These are phyloP conservation scores for Pemphigus obesinymphae DNA, from an alignment of 1,140 invertebrate genomes.

Conservation along the genomic window DNA sequence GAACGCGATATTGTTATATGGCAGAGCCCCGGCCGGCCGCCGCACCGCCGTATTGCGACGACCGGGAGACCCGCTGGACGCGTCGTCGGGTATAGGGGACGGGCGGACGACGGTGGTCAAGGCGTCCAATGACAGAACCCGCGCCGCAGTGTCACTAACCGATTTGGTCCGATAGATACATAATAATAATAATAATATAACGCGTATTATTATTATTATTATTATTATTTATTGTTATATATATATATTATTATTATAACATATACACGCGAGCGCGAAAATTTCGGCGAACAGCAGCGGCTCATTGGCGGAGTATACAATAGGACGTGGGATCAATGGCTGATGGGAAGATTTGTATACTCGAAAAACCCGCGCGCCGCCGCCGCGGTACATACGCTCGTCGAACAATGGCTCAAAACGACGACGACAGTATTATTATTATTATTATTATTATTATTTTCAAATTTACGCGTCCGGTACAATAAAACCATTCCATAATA, in stretches of 20 bases:
- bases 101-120: neutral
- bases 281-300: neutral
- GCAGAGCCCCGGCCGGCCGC: neutral
- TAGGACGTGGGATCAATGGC: constrained; percentile 29
- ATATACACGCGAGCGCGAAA: constrained; percentile 8
- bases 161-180: constrained; percentile 18
- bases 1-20: no score
- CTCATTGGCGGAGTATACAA: neutral
- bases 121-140: constrained; percentile 14
- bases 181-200: neutral
- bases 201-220: neutral
- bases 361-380: constrained; percentile 27
- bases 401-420: constrained; percentile 27
- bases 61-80: neutral
- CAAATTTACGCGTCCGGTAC: constrained; percentile 33
- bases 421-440: constrained; percentile 25
- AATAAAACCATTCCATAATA: constrained; percentile 1
- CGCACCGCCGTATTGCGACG: neutral
- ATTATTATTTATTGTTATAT: neutral
- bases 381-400: no score
- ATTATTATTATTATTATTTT: neutral
- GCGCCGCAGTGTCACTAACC: constrained; percentile 21
- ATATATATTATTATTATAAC: neutral
- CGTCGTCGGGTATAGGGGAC: neutral
- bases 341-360: constrained; percentile 32